Evolutionary conservation across 2,113 vertebrate species (phyloP).

Genomic region (Sylvilagus bachmani): DNA sequence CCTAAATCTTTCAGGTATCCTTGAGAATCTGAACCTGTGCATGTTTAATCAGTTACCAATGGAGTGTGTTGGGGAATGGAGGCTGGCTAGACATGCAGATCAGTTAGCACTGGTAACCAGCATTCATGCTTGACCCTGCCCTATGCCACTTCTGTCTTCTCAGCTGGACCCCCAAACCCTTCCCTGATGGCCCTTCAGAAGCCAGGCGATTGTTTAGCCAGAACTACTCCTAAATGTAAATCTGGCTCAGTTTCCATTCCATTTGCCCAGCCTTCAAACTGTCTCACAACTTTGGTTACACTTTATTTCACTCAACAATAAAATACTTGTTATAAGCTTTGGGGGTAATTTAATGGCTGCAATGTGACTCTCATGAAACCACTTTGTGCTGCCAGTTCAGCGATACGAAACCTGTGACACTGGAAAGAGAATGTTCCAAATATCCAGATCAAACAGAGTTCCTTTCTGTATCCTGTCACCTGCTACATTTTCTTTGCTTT

Average conservation of each 20-base stretch:
- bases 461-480: neutral
- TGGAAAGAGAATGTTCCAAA: constrained; percentile 15
- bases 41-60: neutral
- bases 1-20: neutral
- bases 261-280: neutral
- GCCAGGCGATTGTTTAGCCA: neutral
- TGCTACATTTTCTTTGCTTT: constrained; percentile 40
- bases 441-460: constrained; percentile 34
- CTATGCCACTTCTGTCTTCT: neutral
- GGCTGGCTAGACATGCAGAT: neutral
- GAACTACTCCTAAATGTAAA: neutral
- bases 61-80: neutral
- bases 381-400: neutral
- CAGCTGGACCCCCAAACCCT: neutral
- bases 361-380: neutral
- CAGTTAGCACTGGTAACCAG: neutral
- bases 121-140: neutral
- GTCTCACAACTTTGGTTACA: neutral
- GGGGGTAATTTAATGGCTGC: neutral
- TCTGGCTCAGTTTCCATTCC: neutral
- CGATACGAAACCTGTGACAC: neutral
- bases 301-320: constrained; percentile 35
- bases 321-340: constrained; percentile 1
- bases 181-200: neutral
- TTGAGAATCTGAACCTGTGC: constrained; percentile 4